phyloP scores from a whole-genome alignment of 2,113 vertebrate species.

The Gymnobelideus leadbeateri region DNA sequence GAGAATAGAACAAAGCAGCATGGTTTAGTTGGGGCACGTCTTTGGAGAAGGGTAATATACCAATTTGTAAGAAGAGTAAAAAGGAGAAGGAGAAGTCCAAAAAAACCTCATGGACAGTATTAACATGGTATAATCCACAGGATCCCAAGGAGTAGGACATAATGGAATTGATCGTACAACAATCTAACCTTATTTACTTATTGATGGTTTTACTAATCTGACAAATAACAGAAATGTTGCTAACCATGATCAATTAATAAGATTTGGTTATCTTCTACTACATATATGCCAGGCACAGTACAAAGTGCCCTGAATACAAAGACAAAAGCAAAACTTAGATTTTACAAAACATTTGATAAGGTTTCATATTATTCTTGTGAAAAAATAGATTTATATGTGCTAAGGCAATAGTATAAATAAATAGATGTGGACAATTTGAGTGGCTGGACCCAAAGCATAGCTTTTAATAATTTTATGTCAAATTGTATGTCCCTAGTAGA shows the following conservation, averaged over 20 bases:
- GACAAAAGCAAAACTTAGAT: not conserved
- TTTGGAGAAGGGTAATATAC: not conserved
- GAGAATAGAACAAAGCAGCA: too few relatives aligned
- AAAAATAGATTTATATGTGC: not conserved
- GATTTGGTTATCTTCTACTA: not conserved
- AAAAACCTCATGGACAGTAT: not conserved
- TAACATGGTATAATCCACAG: not conserved
- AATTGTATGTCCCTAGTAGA: not conserved
- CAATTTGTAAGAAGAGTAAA: not conserved
- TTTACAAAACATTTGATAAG: not conserved
- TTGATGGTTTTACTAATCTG: not conserved
- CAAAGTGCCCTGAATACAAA: not conserved
- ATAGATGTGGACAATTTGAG: not conserved
- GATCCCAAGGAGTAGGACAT: not conserved
- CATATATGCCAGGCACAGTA: not conserved
- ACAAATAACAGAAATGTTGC: not conserved
- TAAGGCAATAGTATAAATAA: not conserved
- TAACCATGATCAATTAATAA: not conserved
- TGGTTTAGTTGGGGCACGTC: too few relatives aligned
- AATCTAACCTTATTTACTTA: not conserved
- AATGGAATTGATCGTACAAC: not conserved
- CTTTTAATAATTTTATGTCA: not conserved
- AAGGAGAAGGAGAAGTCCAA: not conserved
- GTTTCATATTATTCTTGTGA: not conserved
- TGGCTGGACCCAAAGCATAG: not conserved